Percentiles rank a stretch among this genome's conserved stretches.
Evolutionary conservation across 1,140 invertebrate genomes (phyloP).

Genomic region (Sycobia sp.): DNA sequence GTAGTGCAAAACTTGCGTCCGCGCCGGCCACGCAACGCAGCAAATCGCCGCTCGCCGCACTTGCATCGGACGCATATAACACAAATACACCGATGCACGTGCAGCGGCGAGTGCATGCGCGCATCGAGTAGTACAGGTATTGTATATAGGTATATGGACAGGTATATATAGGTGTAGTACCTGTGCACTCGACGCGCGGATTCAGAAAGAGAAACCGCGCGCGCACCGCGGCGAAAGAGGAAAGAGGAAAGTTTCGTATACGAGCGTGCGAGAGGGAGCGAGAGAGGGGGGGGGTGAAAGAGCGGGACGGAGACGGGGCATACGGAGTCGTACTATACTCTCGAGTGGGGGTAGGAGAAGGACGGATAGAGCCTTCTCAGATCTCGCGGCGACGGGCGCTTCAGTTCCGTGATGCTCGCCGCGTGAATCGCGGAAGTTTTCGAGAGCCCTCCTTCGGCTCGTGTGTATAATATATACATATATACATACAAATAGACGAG

Average conservation of each 20-base stretch:
- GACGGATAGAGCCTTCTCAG: conserved; percentile 44
- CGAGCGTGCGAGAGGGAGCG: not conserved
- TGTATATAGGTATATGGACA: not conserved
- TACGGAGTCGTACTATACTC: no score
- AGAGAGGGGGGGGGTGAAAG: conserved; percentile 8
- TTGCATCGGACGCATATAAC: no score
- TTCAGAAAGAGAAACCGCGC: not conserved
- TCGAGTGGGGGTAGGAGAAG: conserved; percentile 39
- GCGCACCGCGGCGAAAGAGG: conserved; percentile 3
- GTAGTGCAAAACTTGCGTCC: conserved; percentile 6
- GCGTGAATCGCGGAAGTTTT: conserved; percentile 38
- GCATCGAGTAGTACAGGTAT: not conserved
- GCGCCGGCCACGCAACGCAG: not conserved
- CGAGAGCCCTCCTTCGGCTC: not conserved
- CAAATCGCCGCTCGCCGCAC: not conserved
- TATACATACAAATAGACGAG: no score
- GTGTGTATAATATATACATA: no score
- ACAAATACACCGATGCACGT: not conserved
- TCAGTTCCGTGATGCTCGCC: conserved; percentile 48
- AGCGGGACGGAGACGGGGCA: not conserved
- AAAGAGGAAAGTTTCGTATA: not conserved
- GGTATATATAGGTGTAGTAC: no score
- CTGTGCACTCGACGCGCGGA: no score
- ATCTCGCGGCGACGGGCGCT: conserved; percentile 43
- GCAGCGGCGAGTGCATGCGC: not conserved